Evolutionary conservation across 2,113 vertebrate genomes (phyloP).

Genomic region (Ploceus nigricollis): DNA sequence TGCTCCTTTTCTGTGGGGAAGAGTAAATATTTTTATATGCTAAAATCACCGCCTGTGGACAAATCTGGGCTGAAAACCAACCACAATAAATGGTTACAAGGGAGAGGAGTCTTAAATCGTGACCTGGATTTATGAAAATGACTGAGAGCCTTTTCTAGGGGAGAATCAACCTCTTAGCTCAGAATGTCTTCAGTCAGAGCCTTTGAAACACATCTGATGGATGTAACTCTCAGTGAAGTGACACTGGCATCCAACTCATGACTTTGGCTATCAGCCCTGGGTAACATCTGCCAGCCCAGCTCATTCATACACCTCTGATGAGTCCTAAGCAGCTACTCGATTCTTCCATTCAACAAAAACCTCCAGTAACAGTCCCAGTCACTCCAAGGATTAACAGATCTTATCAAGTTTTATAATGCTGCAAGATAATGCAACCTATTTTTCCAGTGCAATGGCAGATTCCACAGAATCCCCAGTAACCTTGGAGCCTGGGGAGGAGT

Average conservation of each 20-base stretch:
- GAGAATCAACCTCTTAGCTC: neutral
- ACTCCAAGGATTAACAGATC: neutral
- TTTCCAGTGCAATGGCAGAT: neutral
- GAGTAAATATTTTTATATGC: neutral
- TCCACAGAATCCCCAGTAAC: neutral
- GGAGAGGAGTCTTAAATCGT: neutral
- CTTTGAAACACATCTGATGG: neutral
- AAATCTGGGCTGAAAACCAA: conserved; percentile 38
- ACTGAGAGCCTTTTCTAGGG: neutral
- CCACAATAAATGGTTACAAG: neutral
- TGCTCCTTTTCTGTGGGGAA: neutral
- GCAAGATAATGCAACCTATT: neutral
- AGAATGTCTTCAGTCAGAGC: neutral
- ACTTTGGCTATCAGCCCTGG: neutral
- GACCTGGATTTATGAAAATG: neutral
- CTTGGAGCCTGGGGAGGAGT: neutral
- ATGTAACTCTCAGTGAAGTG: neutral
- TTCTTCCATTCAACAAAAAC: neutral
- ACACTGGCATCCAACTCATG: neutral
- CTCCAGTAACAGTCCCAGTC: neutral
- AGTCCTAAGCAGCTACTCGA: neutral
- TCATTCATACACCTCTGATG: neutral
- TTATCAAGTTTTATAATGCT: neutral
- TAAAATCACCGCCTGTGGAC: conserved; percentile 13
- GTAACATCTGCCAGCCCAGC: neutral